Evolutionary conservation across 1,140 invertebrate genomes (phyloP).

Genomic region (Diorhabda carinulata): DNA sequence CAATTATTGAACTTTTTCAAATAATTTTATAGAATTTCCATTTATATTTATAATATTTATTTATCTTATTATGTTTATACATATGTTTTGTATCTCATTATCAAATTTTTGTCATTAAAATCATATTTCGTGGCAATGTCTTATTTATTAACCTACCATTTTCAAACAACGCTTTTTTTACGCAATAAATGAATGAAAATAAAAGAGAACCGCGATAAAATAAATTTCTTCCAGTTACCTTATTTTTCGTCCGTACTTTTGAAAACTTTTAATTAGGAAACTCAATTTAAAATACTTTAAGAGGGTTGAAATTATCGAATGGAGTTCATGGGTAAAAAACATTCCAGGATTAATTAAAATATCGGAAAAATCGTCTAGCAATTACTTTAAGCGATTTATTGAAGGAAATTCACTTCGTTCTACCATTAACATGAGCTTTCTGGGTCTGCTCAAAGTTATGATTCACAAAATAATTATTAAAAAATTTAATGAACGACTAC

Average conservation of each 20-base stretch:
- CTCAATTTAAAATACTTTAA: slow-evolving; percentile 32
- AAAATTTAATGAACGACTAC: too few relatives aligned
- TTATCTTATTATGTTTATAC: too few relatives aligned
- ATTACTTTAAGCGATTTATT: background rate
- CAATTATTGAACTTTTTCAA: too few relatives aligned
- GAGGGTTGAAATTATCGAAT: slow-evolving; percentile 28
- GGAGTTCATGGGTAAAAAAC: slow-evolving; percentile 26
- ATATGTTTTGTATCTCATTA: too few relatives aligned
- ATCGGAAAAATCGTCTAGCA: slow-evolving; percentile 12
- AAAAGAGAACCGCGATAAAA: slow-evolving; percentile 8
- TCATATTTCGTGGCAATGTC: too few relatives aligned
- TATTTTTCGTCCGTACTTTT: slow-evolving; percentile 29
- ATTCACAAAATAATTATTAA: too few relatives aligned
- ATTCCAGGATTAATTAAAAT: slow-evolving; percentile 19
- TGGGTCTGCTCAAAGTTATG: too few relatives aligned
- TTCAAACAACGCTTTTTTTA: background rate
- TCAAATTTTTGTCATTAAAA: too few relatives aligned
- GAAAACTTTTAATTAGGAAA: slow-evolving; percentile 34
- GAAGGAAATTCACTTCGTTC: too few relatives aligned
- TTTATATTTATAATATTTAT: too few relatives aligned
- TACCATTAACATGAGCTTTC: too few relatives aligned
- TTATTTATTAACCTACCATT: background rate
- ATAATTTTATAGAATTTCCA: too few relatives aligned
- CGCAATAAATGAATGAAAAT: background rate
- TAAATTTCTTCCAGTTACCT: slow-evolving; percentile 17